These are phyloP conservation scores for Stenurella melanura DNA, from an alignment of 2,888 invertebrate species.

Conservation along the genomic window DNA sequence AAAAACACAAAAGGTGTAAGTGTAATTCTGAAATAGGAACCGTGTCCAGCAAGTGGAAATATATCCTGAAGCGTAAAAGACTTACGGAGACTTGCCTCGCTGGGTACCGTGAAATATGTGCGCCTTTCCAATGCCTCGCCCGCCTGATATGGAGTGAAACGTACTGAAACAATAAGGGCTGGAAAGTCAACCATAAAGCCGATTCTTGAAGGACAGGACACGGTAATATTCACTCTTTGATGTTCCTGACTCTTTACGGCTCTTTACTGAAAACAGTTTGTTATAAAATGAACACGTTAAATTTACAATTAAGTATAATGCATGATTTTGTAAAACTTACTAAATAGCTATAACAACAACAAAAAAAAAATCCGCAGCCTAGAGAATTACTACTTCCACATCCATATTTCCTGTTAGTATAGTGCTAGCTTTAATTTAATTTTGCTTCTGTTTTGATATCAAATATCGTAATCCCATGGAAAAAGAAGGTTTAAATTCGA, in stretches of 20 bases:
- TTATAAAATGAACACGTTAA: too few relatives aligned
- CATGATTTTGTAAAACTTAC: too few relatives aligned
- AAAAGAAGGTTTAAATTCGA: too few relatives aligned
- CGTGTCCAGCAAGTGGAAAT: slow-evolving; percentile 48
- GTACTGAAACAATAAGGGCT: slow-evolving; percentile 42
- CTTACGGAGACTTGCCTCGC: slow-evolving; percentile 29
- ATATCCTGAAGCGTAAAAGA: slow-evolving; percentile 41
- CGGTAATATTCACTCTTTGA: slow-evolving; percentile 20
- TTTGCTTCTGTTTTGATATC: too few relatives aligned
- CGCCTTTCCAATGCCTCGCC: slow-evolving; percentile 11
- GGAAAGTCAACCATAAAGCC: slow-evolving; percentile 29
- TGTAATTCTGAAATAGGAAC: slow-evolving; percentile 45
- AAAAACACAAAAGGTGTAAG: slow-evolving; percentile 44
- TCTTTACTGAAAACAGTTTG: background rate
- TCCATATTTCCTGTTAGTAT: too few relatives aligned
- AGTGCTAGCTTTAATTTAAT: too few relatives aligned
- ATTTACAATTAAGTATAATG: too few relatives aligned
- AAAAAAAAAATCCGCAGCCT: too few relatives aligned
- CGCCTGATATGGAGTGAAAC: slow-evolving; percentile 29
- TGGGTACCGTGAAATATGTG: slow-evolving; percentile 35
- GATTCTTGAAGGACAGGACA: slow-evolving; percentile 28
- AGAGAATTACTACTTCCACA: too few relatives aligned
- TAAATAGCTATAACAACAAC: too few relatives aligned
- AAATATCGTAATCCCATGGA: too few relatives aligned
- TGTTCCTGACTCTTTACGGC: slow-evolving; percentile 25